Conservation (phyloP, 1,140 invertebrate genomes). For the Matsumurasca onukii region DNA sequence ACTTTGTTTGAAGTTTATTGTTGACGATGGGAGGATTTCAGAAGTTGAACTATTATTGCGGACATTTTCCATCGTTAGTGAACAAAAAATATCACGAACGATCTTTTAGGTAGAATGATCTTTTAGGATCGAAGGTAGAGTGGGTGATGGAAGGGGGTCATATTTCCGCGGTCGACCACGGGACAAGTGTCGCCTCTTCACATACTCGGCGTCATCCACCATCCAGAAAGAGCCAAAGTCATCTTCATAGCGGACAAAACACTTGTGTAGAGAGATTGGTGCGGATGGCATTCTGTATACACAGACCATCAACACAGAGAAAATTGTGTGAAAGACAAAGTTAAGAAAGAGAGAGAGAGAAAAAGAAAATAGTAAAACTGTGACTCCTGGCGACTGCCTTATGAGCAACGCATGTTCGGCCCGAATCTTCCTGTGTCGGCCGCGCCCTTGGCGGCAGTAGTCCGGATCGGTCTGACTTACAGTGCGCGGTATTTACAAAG, state of each 20-base stretch:
- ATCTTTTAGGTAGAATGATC: no score
- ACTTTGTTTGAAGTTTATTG: no score
- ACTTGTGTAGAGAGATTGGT: conserved; percentile 99
- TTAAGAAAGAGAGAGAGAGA: conserved; percentile 43
- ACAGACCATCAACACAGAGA: conserved; percentile 64
- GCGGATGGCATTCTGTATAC: conserved; percentile 95
- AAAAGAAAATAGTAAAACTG: conserved; percentile 39
- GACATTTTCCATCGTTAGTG: no score
- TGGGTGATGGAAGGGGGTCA: conserved; percentile 83
- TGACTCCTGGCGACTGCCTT: conserved; percentile 42
- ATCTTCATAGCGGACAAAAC: conserved; percentile 97
- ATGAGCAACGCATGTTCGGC: conserved; percentile 45
- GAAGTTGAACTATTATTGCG: no score
- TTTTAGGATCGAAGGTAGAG: no score
- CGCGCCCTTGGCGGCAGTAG: conserved; percentile 27
- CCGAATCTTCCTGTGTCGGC: conserved; percentile 42
- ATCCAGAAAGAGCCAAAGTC: conserved; percentile 99
- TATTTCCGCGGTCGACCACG: conserved; percentile 94
- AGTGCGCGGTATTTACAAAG: conserved; percentile 40
- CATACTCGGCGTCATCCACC: conserved; percentile 97
- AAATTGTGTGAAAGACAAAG: conserved; percentile 47
- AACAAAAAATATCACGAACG: no score
- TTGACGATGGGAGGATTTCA: no score
- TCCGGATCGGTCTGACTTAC: conserved; percentile 40
- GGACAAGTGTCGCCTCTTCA: conserved; percentile 93